phyloP scores from a whole-genome alignment of 2,888 invertebrate species.

The Andrena trimmerana region DNA sequence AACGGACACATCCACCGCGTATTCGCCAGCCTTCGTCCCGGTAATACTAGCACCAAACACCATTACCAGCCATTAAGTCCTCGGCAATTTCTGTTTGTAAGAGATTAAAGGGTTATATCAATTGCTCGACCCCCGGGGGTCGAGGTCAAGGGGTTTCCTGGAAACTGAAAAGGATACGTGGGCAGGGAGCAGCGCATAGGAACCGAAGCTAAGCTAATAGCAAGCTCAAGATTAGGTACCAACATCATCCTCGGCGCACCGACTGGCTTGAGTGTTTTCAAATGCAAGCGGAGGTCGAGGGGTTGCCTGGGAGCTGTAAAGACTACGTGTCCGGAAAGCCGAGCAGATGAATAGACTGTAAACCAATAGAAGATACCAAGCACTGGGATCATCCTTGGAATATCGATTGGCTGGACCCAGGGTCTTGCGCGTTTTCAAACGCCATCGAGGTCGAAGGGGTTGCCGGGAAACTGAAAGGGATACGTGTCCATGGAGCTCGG shows the following conservation, averaged over 20 bases:
- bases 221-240: neutral
- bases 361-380: conserved; percentile 30
- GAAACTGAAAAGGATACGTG: neutral
- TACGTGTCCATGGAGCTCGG: conserved; percentile 16
- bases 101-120: neutral
- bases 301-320: conserved; percentile 4
- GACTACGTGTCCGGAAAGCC: conserved; percentile 26
- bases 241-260: conserved; percentile 22
- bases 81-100: neutral
- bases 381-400: conserved; percentile 32
- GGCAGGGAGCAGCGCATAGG: neutral
- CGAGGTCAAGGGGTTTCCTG: neutral
- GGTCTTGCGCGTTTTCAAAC: conserved; percentile 12
- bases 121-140: neutral
- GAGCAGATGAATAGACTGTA: conserved; percentile 5
- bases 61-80: neutral
- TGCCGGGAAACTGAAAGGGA: conserved; percentile 47
- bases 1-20: neutral
- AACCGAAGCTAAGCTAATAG: neutral
- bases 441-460: conserved; percentile 41
- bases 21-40: neutral
- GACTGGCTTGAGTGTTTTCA: neutral
- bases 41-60: neutral
- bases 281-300: conserved; percentile 26
- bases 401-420: conserved; percentile 43